Evolutionary conservation across 64 coral and sea anemone genomes (phyloP).

Genomic region (Stylophora pistillata): DNA sequence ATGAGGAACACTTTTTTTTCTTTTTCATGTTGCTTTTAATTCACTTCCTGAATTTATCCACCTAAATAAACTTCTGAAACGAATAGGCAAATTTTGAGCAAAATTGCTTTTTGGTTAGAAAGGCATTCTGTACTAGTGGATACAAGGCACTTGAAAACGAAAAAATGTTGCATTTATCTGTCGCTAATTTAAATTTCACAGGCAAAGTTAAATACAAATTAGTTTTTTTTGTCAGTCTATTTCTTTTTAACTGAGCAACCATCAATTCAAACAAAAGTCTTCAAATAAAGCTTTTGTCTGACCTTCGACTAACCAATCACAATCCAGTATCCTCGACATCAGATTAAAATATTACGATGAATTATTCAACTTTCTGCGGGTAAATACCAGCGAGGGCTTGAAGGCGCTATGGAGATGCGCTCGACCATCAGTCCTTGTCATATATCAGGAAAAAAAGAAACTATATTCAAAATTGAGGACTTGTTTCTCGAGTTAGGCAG

Average conservation of each 20-base stretch:
- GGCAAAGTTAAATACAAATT: neutral
- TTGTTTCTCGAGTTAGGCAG: neutral
- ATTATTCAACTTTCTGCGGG: conserved; percentile 23
- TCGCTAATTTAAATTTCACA: neutral
- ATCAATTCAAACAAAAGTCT: conserved; percentile 1
- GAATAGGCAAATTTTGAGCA: too few species aligned
- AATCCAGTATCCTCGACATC: neutral
- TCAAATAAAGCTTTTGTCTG: neutral
- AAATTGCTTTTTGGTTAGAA: too few species aligned
- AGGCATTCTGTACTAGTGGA: too few species aligned
- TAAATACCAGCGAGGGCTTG: conserved; percentile 33
- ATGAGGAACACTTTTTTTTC: too few species aligned
- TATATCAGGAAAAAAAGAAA: neutral
- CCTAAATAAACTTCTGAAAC: too few species aligned
- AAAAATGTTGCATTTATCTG: neutral
- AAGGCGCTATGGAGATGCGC: conserved; percentile 47
- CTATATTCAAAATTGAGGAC: neutral
- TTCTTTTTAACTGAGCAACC: neutral
- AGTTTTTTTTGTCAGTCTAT: neutral
- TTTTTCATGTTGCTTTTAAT: too few species aligned
- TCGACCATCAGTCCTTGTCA: neutral
- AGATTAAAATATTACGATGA: neutral
- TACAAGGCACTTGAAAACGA: neutral
- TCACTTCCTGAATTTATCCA: too few species aligned
- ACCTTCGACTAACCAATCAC: neutral